These are phyloP conservation scores for Dryocosmus kuriphilus DNA, from an alignment of 2,888 invertebrate species.

Conservation along the genomic window DNA sequence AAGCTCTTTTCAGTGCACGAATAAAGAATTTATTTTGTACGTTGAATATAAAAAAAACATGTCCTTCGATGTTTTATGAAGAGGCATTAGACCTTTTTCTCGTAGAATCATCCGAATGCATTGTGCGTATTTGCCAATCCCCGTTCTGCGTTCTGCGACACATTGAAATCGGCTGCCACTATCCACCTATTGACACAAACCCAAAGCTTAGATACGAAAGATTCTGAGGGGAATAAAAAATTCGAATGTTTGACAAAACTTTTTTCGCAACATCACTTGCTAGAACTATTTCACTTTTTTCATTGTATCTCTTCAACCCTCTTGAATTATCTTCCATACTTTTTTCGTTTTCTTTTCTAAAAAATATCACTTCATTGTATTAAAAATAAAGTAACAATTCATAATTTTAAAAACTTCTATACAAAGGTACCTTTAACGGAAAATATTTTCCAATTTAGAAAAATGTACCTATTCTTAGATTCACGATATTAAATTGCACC, in stretches of 20 bases:
- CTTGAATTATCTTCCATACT: too few relatives aligned
- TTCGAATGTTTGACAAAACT: background rate
- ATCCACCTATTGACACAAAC: slow-evolving; percentile 45
- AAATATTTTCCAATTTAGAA: too few relatives aligned
- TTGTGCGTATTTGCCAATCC: slow-evolving; percentile 68
- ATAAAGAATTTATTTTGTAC: slow-evolving; percentile 1
- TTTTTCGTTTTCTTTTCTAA: too few relatives aligned
- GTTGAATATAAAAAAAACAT: too few relatives aligned
- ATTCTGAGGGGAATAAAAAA: slow-evolving; percentile 52
- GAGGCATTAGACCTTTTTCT: slow-evolving; percentile 66
- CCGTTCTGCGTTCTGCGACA: slow-evolving; percentile 51
- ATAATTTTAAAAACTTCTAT: too few relatives aligned
- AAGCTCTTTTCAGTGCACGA: background rate
- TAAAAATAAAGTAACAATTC: too few relatives aligned
- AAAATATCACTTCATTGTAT: too few relatives aligned
- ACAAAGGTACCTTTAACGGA: too few relatives aligned
- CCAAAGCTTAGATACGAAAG: slow-evolving; percentile 51
- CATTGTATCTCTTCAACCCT: too few relatives aligned
- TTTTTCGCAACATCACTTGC: background rate
- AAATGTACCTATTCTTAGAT: too few relatives aligned
- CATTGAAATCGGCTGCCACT: slow-evolving; percentile 50
- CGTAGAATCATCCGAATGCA: slow-evolving; percentile 71
- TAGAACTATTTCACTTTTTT: too few relatives aligned
- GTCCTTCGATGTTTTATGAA: slow-evolving; percentile 71
- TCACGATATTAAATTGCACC: too few relatives aligned